A percentile compares a stretch with the other conserved stretches of the same genome.
These are phyloP conservation scores for Anoplolepis gracilipes DNA, from an alignment of 1,140 invertebrate species.

Conservation along the genomic window DNA sequence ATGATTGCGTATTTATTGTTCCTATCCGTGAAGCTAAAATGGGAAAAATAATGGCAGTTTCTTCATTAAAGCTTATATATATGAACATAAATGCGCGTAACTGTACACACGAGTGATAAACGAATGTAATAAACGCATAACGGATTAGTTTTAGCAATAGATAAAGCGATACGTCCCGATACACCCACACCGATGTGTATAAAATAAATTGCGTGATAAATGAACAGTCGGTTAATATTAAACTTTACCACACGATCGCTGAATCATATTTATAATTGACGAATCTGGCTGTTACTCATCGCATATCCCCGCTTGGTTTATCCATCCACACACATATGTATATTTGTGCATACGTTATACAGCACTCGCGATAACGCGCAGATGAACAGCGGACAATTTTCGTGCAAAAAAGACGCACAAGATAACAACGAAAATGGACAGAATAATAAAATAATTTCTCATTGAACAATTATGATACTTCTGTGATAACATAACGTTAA, in stretches of 20 bases:
- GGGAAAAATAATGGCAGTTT: slow-evolving; percentile 31
- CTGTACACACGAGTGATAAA: slow-evolving; percentile 45
- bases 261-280: slow-evolving; percentile 75
- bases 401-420: neutral
- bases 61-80: slow-evolving; percentile 32
- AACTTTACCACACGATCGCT: slow-evolving; percentile 58
- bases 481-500: slow-evolving; percentile 34
- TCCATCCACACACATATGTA: slow-evolving; percentile 2
- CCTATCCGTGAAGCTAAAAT: slow-evolving; percentile 19
- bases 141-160: slow-evolving; percentile 69
- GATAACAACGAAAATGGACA: neutral
- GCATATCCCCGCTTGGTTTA: slow-evolving; percentile 43
- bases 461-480: slow-evolving; percentile 10
- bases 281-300: slow-evolving; percentile 68
- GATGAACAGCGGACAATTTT: slow-evolving; percentile 14
- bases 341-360: neutral
- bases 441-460: neutral
- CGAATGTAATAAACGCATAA: slow-evolving; percentile 64
- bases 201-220: slow-evolving; percentile 72
- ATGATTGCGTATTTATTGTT: neutral
- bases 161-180: slow-evolving; percentile 46
- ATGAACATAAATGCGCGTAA: slow-evolving; percentile 17
- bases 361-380: neutral
- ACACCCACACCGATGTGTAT: slow-evolving; percentile 48
- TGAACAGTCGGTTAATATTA: slow-evolving; percentile 67